These are phyloP conservation scores for Chironomus tepperi DNA, from an alignment of 1,140 invertebrate species.

Conservation along the genomic window DNA sequence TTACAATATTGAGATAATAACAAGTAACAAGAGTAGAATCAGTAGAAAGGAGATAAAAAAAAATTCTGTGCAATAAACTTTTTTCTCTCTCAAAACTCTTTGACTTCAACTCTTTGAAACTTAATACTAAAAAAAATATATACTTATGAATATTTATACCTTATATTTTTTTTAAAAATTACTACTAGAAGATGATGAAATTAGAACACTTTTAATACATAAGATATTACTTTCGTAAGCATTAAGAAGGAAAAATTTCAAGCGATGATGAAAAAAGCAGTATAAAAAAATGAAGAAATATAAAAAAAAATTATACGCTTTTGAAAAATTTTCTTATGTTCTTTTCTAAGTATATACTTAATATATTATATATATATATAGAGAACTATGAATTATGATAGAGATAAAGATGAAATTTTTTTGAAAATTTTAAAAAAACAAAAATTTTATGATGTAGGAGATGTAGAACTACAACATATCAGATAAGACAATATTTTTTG, in stretches of 20 bases:
- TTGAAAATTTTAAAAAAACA: neutral
- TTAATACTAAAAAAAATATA: too few relatives aligned
- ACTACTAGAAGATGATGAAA: too few relatives aligned
- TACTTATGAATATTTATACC: too few relatives aligned
- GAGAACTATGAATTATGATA: neutral
- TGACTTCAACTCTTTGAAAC: too few relatives aligned
- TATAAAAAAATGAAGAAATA: neutral
- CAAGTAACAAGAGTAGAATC: too few relatives aligned
- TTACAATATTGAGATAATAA: too few relatives aligned
- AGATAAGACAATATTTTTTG: conserved; percentile 8
- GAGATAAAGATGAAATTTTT: neutral
- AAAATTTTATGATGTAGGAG: neutral
- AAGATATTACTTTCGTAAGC: too few relatives aligned
- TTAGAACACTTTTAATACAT: too few relatives aligned
- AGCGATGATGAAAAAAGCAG: neutral
- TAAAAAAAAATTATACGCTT: neutral
- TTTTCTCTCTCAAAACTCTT: too few relatives aligned
- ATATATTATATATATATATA: neutral
- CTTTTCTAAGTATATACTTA: neutral
- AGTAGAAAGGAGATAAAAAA: too few relatives aligned
- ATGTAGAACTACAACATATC: conserved; percentile 10
- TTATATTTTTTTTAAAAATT: too few relatives aligned
- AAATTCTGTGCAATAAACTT: too few relatives aligned
- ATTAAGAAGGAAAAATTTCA: neutral
- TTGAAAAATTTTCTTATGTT: neutral